Base-by-base conservation (phyloP, 92 coral and sea anemone genomes). In the Desmophyllum pertusum region DNA sequence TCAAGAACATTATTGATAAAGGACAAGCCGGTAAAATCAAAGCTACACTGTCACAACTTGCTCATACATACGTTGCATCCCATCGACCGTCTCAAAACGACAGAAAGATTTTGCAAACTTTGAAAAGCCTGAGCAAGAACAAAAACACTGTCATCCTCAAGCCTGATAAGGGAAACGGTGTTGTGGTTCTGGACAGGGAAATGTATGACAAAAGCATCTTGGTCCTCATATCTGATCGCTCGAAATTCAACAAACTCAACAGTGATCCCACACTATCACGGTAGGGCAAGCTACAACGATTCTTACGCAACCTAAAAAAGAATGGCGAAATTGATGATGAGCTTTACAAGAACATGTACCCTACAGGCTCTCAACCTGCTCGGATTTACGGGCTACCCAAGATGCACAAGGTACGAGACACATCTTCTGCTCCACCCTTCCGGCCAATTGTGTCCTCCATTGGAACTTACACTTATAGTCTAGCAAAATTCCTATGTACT, bases 121-220 rank as follows among this genome's bases (percentile, higher is more conserved):
- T 76, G 17, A 76, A 53, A 41, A 62, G 80, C 67, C 30, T 76
- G 7, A 8, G 66, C 4, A 76, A 13, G 66, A 76, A 76, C 80
- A 76, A 55, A 63, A 48, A 78, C 55, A 38, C 38, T 37, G 83
- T 78, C 72, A 78, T 78, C 68, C 48, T 76, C 19, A 76, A 76
- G 69, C 81, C 69, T 52, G 46, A 76, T 36, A 52, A 76, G 68
- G 81, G 81, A 39, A 76, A 76, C 29, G 43, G 48, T 13, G 67
- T 76, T 55, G 81, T 76, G 35, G 67, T 76, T 29, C 4, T 76
- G 46, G 68, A 76, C 68, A 70, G 75, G 27, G 33, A 21, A 21
- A 45, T 18, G 43, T 69, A 69, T 31, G 27, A 70, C 27, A 5
- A 57, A 19, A 76, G 81, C 64, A 77, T 57, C 46, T 23, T 38